These are phyloP conservation scores for Xenopus laevis DNA, from an alignment of 2,113 vertebrate species.

Conservation along the genomic window DNA sequence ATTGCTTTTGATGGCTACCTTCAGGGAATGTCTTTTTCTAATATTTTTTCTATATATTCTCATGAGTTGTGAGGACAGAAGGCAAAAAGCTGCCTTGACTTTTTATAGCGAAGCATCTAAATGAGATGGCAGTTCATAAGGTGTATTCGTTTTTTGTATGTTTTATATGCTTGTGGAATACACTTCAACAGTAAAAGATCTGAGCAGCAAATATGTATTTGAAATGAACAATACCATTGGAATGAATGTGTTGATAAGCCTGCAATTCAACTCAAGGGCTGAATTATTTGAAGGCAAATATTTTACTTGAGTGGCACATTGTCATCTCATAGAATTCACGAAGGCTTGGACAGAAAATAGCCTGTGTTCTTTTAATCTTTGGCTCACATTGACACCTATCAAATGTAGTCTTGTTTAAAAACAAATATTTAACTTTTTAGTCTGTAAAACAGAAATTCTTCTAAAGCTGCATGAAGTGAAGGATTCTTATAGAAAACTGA, in stretches of 20 bases:
- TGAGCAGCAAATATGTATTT: constrained; percentile 42
- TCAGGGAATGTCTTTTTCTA: constrained; percentile 44
- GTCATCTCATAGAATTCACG: constrained; percentile 30
- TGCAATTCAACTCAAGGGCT: constrained; percentile 38
- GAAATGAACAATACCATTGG: constrained; percentile 35
- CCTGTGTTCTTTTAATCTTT: constrained; percentile 28
- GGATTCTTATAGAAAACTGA: too few relatives aligned
- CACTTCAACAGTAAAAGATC: constrained; percentile 33
- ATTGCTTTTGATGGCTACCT: constrained; percentile 45
- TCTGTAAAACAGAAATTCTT: too few relatives aligned
- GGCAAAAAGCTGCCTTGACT: constrained; percentile 35
- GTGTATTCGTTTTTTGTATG: constrained; percentile 32
- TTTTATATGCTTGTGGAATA: constrained; percentile 38
- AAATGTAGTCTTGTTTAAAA: constrained; percentile 20
- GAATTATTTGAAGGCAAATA: constrained; percentile 44
- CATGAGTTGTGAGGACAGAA: constrained; percentile 40
- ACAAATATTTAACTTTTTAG: constrained; percentile 9
- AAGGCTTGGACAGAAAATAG: constrained; percentile 28
- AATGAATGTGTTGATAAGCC: constrained; percentile 44
- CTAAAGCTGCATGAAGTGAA: too few relatives aligned
- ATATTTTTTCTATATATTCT: constrained; percentile 47
- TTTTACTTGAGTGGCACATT: constrained; percentile 35
- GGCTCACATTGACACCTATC: constrained; percentile 27
- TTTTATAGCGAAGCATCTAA: constrained; percentile 40
- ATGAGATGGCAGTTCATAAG: constrained; percentile 39